phyloP scores from a whole-genome alignment of 2,797 vertebrate species.

The Crenuchus spilurus region DNA sequence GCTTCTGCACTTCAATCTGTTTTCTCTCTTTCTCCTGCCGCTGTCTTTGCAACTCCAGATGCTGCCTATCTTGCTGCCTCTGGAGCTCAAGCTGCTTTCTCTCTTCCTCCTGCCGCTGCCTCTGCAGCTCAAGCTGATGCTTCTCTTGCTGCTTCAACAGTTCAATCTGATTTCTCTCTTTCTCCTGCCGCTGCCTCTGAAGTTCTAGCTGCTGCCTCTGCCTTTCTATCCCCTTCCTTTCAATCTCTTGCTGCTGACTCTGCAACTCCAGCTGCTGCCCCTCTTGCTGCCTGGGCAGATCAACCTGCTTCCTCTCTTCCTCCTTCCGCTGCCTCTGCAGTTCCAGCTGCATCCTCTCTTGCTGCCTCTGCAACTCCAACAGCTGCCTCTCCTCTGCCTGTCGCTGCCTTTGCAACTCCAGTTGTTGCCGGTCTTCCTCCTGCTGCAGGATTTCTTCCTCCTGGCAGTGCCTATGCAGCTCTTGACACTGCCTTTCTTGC shows the following conservation, averaged over 20 bases:
- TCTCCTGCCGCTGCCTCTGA: constrained; percentile 43
- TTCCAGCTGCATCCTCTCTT: background rate
- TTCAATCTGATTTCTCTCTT: constrained; percentile 3
- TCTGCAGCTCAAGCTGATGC: constrained; percentile 60
- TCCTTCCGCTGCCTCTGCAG: constrained; percentile 28
- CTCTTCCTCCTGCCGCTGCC: constrained; percentile 50
- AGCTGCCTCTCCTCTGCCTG: constrained; percentile 60
- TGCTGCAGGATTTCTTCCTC: constrained; percentile 33
- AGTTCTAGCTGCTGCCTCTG: too few species aligned
- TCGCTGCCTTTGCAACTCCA: constrained; percentile 38
- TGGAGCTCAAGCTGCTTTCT: constrained; percentile 66
- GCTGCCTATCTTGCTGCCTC: too few species aligned
- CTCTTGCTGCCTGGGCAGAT: constrained; percentile 65
- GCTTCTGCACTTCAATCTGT: constrained; percentile 69
- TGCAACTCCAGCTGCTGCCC: constrained; percentile 69
- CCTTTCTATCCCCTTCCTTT: constrained; percentile 66
- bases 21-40: constrained; percentile 74
- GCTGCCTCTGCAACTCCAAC: constrained; percentile 65
- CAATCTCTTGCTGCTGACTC: constrained; percentile 22
- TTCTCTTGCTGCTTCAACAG: constrained; percentile 34
- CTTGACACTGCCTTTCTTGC: constrained; percentile 25
- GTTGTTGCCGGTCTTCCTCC: constrained; percentile 16
- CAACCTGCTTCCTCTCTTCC: constrained; percentile 51
- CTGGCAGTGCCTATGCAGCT: constrained; percentile 29
- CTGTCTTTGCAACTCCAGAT: constrained; percentile 73